These are phyloP conservation scores for Ammospiza nelsoni DNA, from an alignment of 2,113 vertebrate genomes.

Conservation along the genomic window DNA sequence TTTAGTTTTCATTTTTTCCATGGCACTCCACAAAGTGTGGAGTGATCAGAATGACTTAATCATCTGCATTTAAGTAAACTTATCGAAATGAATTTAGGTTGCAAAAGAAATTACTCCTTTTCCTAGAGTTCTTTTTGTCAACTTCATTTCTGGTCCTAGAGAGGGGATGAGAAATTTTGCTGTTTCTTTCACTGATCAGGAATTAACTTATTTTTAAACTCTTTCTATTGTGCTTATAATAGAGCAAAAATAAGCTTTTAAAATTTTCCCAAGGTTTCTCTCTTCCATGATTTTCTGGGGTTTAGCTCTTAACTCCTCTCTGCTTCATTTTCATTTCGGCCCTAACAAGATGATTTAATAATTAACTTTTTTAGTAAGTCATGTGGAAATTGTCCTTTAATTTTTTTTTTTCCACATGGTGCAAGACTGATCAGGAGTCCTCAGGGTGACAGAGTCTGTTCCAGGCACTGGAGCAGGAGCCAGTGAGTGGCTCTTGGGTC, in stretches of 20 bases:
- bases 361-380: slow-evolving; percentile 69
- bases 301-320: neutral
- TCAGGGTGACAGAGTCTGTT: neutral
- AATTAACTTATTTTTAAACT: too few relatives aligned
- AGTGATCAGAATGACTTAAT: too few relatives aligned
- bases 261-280: fast-evolving
- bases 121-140: too few relatives aligned
- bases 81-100: too few relatives aligned
- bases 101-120: too few relatives aligned
- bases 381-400: slow-evolving; percentile 39
- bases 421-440: neutral
- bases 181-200: too few relatives aligned
- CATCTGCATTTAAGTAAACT: too few relatives aligned
- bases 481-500: neutral
- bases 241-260: neutral
- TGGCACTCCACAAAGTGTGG: too few relatives aligned
- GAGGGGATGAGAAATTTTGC: too few relatives aligned
- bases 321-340: neutral
- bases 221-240: too few relatives aligned
- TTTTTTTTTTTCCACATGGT: neutral
- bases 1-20: too few relatives aligned
- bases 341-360: slow-evolving; percentile 57
- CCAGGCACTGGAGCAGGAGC: neutral
- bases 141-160: too few relatives aligned
- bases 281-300: neutral